These are phyloP conservation scores for Tauraco erythrolophus DNA, from an alignment of 2,113 vertebrate species.

Conservation along the genomic window DNA sequence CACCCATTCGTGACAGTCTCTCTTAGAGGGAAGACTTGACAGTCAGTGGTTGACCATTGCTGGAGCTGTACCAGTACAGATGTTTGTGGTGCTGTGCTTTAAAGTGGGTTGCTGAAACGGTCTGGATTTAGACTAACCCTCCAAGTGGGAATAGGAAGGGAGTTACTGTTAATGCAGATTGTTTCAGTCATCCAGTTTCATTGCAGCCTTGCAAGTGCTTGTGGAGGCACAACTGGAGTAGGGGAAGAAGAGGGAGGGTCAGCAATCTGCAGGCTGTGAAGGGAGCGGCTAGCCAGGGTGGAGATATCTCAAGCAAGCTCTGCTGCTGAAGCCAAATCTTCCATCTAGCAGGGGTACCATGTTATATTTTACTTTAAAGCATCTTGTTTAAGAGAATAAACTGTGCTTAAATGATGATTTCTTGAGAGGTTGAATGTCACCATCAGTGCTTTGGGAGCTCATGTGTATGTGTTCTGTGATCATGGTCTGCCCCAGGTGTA, in stretches of 20 bases:
- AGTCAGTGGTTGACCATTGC: not conserved
- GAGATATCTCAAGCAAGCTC: not conserved
- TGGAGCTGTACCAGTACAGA: not conserved
- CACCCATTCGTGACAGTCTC: rapidly evolving
- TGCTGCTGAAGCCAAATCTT: not conserved
- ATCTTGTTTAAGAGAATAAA: not conserved
- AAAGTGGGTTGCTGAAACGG: not conserved
- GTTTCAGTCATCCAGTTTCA: not conserved
- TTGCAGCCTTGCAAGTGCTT: not conserved
- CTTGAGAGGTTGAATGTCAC: not conserved
- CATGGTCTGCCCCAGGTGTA: not conserved
- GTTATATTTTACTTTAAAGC: not conserved
- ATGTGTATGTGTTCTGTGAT: not conserved
- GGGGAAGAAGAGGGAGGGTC: not conserved
- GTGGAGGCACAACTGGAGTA: not conserved
- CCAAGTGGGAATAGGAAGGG: not conserved
- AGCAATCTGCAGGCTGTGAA: not conserved
- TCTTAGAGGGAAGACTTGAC: not conserved
- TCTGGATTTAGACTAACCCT: not conserved
- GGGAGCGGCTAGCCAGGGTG: not conserved
- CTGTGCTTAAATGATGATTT: not conserved
- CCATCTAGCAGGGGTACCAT: not conserved
- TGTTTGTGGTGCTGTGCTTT: not conserved
- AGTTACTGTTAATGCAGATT: not conserved
- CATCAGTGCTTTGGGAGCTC: not conserved